Base-by-base conservation (phyloP, 2,113 vertebrate species). In the Sinocyclocheilus anophthalmus region DNA sequence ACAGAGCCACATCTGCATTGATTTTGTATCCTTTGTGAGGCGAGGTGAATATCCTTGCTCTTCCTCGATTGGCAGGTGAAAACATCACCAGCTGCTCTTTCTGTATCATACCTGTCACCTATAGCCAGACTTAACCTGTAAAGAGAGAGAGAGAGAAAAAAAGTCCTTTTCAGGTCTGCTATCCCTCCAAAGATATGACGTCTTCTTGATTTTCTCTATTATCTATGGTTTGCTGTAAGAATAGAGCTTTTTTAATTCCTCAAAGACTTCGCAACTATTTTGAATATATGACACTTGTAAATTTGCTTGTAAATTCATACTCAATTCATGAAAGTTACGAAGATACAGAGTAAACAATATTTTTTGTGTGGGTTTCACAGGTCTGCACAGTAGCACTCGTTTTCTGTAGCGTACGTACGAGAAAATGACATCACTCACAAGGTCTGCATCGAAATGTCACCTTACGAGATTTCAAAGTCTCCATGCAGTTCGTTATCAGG, bases 301-400 rank as follows among this genome's bases (percentile, higher is more conserved):
- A 95, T 94, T 94, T 91, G 93, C 93, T 93, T 95, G 94, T 95
- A 95, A 95, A 95, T 94, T 93, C 93, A 93, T 93, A 92, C 91
- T 93, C 90, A 91, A 92, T 91, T 94, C 91, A 93, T 93, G 91
- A 94, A 92, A 92, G 92, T 93, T 93, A 93, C 91, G 90, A 92
- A 92, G 91, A 92, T 92, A 93, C 94, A 94, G 93, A 94, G 92
- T 92, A 90, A 90, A 86, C 70, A 61, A 94, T 95, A 94, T 95
- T 95, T 95, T 95, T 94, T 93, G 93, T 94, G 93, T 95, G 93
- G 92, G 94, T 94, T 94, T 94, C 95, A 95, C 94, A 92, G 90
- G 91, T 94, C 92, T 95, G 93, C 95, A 95, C 93, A 95, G 92
- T 94, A 92, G 93, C 94, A 93, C 94, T 92, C 90, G 91, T 88